A percentile compares a stretch with the other conserved stretches of the same genome.
Evolutionary conservation across 2,888 invertebrate genomes (phyloP).

Genomic region (Melitaea athalia): DNA sequence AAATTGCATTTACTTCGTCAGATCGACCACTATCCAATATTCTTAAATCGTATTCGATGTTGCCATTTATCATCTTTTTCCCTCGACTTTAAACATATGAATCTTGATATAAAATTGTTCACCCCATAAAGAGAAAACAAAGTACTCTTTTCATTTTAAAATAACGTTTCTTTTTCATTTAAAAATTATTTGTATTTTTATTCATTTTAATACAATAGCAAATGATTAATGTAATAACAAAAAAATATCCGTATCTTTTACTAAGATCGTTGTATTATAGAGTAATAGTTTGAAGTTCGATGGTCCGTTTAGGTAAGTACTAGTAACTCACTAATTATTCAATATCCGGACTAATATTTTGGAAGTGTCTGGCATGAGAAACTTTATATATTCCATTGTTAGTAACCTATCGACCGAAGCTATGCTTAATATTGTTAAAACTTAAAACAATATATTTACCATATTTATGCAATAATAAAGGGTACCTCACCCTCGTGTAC

Average conservation of each 20-base stretch:
- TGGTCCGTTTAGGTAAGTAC: too few species aligned
- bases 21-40: conserved; percentile 39
- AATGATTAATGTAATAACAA: background rate
- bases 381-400: too few species aligned
- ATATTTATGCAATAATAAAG: too few species aligned
- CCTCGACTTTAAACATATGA: conserved; percentile 27
- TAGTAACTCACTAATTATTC: too few species aligned
- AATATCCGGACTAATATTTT: too few species aligned
- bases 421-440: too few species aligned
- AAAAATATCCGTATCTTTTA: background rate
- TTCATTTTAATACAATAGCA: background rate
- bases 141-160: background rate
- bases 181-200: background rate
- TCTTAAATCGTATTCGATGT: conserved; percentile 39
- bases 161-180: background rate
- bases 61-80: conserved; percentile 36
- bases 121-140: background rate
- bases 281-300: too few species aligned
- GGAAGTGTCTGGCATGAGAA: too few species aligned
- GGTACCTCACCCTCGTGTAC: too few species aligned
- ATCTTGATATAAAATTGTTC: conserved; percentile 21
- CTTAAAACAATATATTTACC: too few species aligned
- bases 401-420: too few species aligned
- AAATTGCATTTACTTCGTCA: conserved; percentile 39
- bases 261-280: too few species aligned